These are phyloP conservation scores for Amorpha juglandis DNA, from an alignment of 2,888 invertebrate genomes.

Conservation along the genomic window DNA sequence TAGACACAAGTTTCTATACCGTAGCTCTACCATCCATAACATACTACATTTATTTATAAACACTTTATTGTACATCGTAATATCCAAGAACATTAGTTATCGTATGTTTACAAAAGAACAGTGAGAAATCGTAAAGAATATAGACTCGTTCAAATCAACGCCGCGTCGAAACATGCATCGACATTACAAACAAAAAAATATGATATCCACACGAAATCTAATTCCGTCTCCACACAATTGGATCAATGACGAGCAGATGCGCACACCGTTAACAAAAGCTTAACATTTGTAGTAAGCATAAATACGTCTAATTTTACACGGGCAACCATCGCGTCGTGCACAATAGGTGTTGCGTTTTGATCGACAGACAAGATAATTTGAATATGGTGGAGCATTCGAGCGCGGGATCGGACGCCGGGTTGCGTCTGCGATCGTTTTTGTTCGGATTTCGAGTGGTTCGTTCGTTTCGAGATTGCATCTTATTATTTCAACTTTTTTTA, in stretches of 20 bases:
- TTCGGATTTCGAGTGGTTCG: slow-evolving; percentile 13
- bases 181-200: slow-evolving; percentile 45
- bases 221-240: slow-evolving; percentile 70
- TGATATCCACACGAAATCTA: slow-evolving; percentile 63
- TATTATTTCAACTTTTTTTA: too few species aligned
- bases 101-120: too few species aligned
- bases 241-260: slow-evolving; percentile 64
- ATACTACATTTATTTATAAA: too few species aligned
- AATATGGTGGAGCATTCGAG: slow-evolving; percentile 76
- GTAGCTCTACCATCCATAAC: too few species aligned
- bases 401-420: slow-evolving; percentile 42
- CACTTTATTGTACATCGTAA: too few species aligned
- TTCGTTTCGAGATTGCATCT: background rate
- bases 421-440: slow-evolving; percentile 45
- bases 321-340: slow-evolving; percentile 30
- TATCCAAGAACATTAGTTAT: too few species aligned
- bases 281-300: slow-evolving; percentile 61
- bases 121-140: background rate
- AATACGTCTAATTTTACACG: slow-evolving; percentile 70
- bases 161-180: background rate
- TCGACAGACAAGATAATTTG: slow-evolving; percentile 80
- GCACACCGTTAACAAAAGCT: slow-evolving; percentile 66
- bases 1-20: too few species aligned
- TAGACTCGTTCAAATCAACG: background rate
- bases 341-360: slow-evolving; percentile 67